Conservation (phyloP, 2,888 invertebrate species). For the Pristionchus japonicus region DNA sequence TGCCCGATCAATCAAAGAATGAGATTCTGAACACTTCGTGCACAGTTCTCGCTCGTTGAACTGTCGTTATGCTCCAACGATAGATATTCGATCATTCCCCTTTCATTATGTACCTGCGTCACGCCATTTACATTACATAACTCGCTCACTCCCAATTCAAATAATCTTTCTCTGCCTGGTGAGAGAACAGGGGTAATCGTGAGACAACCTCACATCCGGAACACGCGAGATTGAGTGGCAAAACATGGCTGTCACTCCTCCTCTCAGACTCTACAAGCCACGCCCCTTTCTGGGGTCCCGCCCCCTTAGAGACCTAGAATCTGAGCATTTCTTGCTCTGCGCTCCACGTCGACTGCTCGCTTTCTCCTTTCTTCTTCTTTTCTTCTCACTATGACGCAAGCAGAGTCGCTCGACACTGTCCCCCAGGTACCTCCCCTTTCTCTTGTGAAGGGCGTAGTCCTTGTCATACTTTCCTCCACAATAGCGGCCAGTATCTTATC, state of each 20-base stretch:
- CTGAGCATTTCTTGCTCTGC: constrained; percentile 8
- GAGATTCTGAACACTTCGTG: background rate
- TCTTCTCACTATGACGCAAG: background rate
- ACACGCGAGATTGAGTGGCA: background rate
- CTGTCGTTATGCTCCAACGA: background rate
- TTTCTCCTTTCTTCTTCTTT: background rate
- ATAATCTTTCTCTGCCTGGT: background rate
- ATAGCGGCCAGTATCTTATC: background rate
- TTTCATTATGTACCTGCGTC: constrained; percentile 2
- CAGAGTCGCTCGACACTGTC: background rate
- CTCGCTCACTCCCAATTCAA: background rate
- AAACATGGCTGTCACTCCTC: background rate
- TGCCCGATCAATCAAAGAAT: too few species aligned
- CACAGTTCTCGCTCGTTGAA: background rate
- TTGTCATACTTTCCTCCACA: background rate
- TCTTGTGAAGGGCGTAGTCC: background rate
- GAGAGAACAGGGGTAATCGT: background rate
- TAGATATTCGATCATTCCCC: background rate
- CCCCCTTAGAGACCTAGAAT: background rate
- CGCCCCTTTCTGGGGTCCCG: background rate
- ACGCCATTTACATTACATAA: background rate
- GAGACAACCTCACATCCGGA: background rate
- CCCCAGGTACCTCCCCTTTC: background rate
- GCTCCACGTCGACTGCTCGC: background rate
- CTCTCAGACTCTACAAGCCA: background rate